These are phyloP conservation scores for Sycon ciliatum DNA, from an alignment of 37 sponge, comb jelly and placozoan genomes.

Conservation along the genomic window DNA sequence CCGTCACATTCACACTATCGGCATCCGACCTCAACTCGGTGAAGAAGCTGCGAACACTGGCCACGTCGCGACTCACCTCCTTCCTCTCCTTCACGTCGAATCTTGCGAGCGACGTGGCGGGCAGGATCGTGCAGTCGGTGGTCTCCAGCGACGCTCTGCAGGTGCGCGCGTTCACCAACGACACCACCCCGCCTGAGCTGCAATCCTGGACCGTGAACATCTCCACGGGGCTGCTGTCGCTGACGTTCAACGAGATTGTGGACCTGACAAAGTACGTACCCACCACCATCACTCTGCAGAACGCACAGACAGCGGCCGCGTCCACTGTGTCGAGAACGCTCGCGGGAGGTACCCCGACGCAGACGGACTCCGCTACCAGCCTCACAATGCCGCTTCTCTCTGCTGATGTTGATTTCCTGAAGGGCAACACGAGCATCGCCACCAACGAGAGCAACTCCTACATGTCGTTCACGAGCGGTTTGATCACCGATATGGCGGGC, in stretches of 20 bases:
- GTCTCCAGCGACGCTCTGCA: slow-evolving; percentile 35
- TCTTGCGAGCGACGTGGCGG: slow-evolving; percentile 54
- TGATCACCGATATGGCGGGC: slow-evolving; percentile 47
- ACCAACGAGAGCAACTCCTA: slow-evolving; percentile 33
- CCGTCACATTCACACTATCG: slow-evolving; percentile 23
- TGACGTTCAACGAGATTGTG: slow-evolving; percentile 62
- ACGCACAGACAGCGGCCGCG: background rate
- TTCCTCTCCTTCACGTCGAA: slow-evolving; percentile 33
- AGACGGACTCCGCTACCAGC: slow-evolving; percentile 20
- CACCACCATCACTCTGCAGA: slow-evolving; percentile 52
- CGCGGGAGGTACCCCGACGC: background rate
- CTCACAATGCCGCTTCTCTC: slow-evolving; percentile 35
- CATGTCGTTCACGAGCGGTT: slow-evolving; percentile 31
- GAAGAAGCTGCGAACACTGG: slow-evolving; percentile 38
- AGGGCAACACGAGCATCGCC: slow-evolving; percentile 51
- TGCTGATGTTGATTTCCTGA: slow-evolving; percentile 54
- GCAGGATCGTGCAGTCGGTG: slow-evolving; percentile 27
- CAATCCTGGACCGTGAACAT: slow-evolving; percentile 51
- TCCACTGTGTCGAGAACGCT: background rate
- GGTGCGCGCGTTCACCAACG: slow-evolving; percentile 53
- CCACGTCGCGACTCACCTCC: slow-evolving; percentile 34
- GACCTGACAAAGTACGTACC: slow-evolving; percentile 43
- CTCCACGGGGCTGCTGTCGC: slow-evolving; percentile 51
- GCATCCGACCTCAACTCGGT: slow-evolving; percentile 47
- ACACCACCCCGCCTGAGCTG: slow-evolving; percentile 52